Conservation (phyloP, 1,140 invertebrate genomes). For the Lordiphosa stackelbergi region DNA sequence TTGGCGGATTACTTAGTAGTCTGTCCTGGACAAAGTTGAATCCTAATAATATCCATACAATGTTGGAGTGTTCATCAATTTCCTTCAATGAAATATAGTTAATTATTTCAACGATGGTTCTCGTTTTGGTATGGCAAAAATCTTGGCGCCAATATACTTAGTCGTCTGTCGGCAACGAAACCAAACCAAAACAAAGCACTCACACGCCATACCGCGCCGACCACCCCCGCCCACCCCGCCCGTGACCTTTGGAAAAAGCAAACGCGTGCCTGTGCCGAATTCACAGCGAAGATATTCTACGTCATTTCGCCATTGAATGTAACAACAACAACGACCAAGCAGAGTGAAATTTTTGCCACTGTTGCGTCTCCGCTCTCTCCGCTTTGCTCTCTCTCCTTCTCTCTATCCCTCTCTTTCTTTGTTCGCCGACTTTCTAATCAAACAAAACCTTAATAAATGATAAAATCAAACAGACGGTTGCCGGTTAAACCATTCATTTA, state of each 20-base stretch:
- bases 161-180: not conserved
- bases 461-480: constrained; percentile 25
- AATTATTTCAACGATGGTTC: no score
- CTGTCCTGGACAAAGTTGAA: no score
- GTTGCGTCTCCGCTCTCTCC: no score
- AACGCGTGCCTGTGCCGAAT: constrained; percentile 10
- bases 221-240: not conserved
- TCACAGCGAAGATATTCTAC: constrained; percentile 3
- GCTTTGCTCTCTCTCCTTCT: constrained; percentile 1
- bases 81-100: no score
- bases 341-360: not conserved
- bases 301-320: constrained; percentile 44
- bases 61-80: no score
- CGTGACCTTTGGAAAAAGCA: constrained; percentile 34
- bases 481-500: constrained; percentile 48
- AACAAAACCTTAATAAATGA: constrained; percentile 41
- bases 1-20: no score
- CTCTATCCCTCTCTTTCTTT: constrained; percentile 6
- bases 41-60: no score
- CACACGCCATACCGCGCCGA: not conserved
- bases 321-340: constrained; percentile 14
- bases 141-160: constrained; percentile 11
- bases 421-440: constrained; percentile 66
- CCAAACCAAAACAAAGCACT: constrained; percentile 19
- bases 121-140: not conserved